Evolutionary conservation across 2,888 invertebrate genomes (phyloP), one percentile per base, ranked within the genome.

Genomic region (Tinea semifulvella): DNA sequence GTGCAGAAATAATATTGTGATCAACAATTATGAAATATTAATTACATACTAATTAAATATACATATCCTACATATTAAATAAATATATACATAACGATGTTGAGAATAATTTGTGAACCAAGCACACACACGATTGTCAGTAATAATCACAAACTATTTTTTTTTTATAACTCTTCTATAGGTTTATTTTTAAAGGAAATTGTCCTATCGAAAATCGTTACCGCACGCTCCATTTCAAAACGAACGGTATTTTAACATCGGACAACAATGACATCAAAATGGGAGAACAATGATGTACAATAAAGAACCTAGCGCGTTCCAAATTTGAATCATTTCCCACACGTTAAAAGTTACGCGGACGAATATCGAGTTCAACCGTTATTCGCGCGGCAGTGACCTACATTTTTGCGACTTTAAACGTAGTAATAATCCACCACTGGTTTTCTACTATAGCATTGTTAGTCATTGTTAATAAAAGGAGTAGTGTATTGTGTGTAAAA

Each of bases 321-420:
- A 74, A 80, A 80, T 80, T 77, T 76, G 68, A 76, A 75, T 76
- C 72, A 75, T 80, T 80, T 80, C 79, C 79, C 79, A 80, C 79
- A 79, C 79, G 79, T 79, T n/a, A n/a, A 79, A 79, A 71, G 79
- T 79, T 79, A 77, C 76, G 77, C 79, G 75, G 73, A 75, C 77
- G 76, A 70, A 66, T 74, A 79, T 65, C 65, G 66, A 68, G 79
- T 64, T 66, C 79, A 64, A 65, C 79, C 79, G 79, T 80, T 80
- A 79, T 76, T 68, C 68, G 68, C 67, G 68, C 71, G 73, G 75
- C 79, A 80, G 71, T 80, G 79, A 80, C 79, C 75, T 58, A 79
- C 68, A 70, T 75, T 64, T 22, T 40, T 2, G 11, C 11, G n/a
- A 40, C 13, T 40, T 2, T 36, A n/a, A 36, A 3, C 8, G 2